These are phyloP conservation scores for Heliconius sara DNA, from an alignment of 2,888 invertebrate genomes.

Conservation along the genomic window DNA sequence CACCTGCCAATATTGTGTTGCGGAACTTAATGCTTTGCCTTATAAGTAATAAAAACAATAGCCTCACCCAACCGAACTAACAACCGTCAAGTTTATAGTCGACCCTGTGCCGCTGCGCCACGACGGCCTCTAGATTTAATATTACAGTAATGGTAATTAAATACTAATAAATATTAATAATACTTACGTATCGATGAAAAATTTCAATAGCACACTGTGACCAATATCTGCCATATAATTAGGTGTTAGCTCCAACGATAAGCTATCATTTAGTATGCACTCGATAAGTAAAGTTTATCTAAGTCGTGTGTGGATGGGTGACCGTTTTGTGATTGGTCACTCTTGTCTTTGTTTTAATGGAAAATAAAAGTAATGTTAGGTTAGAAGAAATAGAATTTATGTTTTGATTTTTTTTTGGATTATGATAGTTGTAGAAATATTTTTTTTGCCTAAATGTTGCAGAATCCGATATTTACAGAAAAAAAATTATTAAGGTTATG, in stretches of 20 bases:
- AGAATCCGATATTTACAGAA: too few relatives aligned
- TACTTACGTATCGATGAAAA: conserved; percentile 60
- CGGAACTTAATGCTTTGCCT: too few relatives aligned
- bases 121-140: neutral
- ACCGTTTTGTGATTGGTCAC: conserved; percentile 1
- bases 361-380: neutral
- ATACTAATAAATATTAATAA: neutral
- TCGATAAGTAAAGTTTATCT: conserved; percentile 15
- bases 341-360: neutral
- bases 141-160: neutral
- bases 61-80: neutral
- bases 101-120: too few relatives aligned
- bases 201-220: conserved; percentile 69
- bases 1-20: neutral
- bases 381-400: too few relatives aligned
- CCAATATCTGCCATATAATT: conserved; percentile 55
- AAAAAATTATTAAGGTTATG: too few relatives aligned
- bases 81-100: neutral
- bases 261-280: conserved; percentile 4
- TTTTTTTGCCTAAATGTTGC: too few relatives aligned
- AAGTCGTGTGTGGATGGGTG: conserved; percentile 11
- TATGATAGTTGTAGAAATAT: too few relatives aligned
- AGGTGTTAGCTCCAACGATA: conserved; percentile 52
- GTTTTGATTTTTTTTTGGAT: too few relatives aligned
- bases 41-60: too few relatives aligned